These are phyloP conservation scores for Microchirus variegatus DNA, from an alignment of 2,797 vertebrate species.

Conservation along the genomic window DNA sequence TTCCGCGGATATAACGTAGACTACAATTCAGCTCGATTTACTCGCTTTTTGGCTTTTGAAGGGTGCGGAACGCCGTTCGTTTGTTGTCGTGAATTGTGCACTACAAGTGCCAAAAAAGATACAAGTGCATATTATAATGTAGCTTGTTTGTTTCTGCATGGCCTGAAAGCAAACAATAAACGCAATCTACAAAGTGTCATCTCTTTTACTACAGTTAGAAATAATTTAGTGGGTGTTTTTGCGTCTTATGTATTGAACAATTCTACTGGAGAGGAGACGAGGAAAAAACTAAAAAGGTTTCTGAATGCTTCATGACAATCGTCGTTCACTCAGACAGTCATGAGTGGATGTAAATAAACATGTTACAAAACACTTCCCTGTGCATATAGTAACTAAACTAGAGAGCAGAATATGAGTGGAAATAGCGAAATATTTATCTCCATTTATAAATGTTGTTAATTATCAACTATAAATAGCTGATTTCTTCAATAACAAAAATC, in stretches of 20 bases:
- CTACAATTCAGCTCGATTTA: conserved; percentile 32
- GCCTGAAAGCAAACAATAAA: not conserved
- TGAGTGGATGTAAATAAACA: too few species aligned
- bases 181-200: not conserved
- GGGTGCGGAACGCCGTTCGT: conserved; percentile 32
- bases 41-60: conserved; percentile 45
- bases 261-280: not conserved
- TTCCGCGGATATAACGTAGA: conserved; percentile 13
- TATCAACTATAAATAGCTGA: too few species aligned
- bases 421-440: too few species aligned
- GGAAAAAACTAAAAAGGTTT: not conserved
- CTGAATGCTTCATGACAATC: not conserved
- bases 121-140: not conserved
- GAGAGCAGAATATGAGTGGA: too few species aligned
- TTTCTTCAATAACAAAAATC: too few species aligned
- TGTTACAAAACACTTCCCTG: too few species aligned
- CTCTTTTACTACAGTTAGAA: not conserved
- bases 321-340: too few species aligned
- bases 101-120: conserved; percentile 20
- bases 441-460: too few species aligned
- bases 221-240: not conserved
- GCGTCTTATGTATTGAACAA: conserved; percentile 29
- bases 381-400: too few species aligned
- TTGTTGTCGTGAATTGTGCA: conserved; percentile 44
- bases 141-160: conserved; percentile 4